A percentile compares a stretch with the other conserved stretches of the same genome.
Evolutionary conservation across 1,140 invertebrate species (phyloP).

Genomic region (Orchesella cincta): DNA sequence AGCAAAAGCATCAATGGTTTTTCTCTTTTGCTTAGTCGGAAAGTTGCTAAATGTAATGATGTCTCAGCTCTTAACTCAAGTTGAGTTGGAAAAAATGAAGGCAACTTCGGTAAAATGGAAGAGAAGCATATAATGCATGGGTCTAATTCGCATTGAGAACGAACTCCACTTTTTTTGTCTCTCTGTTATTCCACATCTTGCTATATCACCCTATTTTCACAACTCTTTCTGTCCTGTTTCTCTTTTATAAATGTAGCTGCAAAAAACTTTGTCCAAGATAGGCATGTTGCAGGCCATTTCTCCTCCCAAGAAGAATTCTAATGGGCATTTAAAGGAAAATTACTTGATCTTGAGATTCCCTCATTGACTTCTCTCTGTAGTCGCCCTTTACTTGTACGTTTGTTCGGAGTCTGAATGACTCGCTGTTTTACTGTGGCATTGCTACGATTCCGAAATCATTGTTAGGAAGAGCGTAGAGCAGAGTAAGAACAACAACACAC

Average conservation of each 20-base stretch:
- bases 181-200: not conserved
- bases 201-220: not conserved
- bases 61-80: not conserved
- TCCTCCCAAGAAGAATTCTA: not conserved
- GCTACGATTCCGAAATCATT: too few species aligned
- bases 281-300: not conserved
- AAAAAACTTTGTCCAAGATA: not conserved
- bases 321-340: not conserved
- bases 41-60: not conserved
- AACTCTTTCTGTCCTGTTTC: not conserved
- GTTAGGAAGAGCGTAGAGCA: too few species aligned
- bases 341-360: not conserved
- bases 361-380: not conserved
- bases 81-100: not conserved
- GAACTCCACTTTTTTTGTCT: not conserved
- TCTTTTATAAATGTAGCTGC: not conserved
- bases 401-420: too few species aligned
- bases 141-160: not conserved
- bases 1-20: too few species aligned
- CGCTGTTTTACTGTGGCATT: too few species aligned
- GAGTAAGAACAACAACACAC: too few species aligned
- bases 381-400: too few species aligned
- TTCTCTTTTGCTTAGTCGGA: too few species aligned
- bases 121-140: not conserved
- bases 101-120: not conserved